phyloP scores from a whole-genome alignment of 1,140 invertebrate species.

The Drosophila leontia region DNA sequence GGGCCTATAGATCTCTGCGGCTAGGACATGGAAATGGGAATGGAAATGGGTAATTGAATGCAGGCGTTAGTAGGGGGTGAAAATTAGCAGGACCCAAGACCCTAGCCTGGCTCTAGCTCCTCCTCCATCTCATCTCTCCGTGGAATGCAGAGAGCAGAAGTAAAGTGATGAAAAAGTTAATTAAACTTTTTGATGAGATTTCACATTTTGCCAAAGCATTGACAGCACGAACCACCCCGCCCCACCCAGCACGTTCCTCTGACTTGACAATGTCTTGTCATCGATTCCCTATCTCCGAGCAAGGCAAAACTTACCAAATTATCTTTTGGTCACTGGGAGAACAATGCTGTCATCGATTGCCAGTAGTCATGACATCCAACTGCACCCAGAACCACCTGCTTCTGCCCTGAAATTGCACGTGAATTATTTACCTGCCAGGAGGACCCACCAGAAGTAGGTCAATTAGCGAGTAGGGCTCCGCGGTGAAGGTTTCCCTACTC shows the following conservation, averaged over 20 bases:
- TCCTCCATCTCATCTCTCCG: neutral
- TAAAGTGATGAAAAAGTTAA: conserved; percentile 83
- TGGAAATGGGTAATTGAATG: conserved; percentile 68
- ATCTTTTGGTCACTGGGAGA: conserved; percentile 50
- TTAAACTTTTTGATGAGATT: conserved; percentile 84
- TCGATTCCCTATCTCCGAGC: conserved; percentile 9
- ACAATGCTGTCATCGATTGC: conserved; percentile 25
- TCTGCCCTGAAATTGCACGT: conserved; percentile 7
- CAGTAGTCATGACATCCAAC: conserved; percentile 3
- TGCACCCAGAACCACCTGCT: neutral
- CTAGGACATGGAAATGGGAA: conserved; percentile 19
- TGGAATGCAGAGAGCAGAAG: conserved; percentile 71
- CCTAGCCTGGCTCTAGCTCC: neutral
- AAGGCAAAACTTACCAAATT: conserved; percentile 57
- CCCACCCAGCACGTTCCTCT: neutral
- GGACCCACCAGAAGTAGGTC: conserved; percentile 47
- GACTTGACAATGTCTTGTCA: conserved; percentile 54
- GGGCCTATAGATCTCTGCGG: conserved; percentile 15
- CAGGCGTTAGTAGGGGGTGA: conserved; percentile 11
- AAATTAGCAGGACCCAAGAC: conserved; percentile 50
- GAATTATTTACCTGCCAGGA: conserved; percentile 51
- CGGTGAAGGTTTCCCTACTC: neutral
- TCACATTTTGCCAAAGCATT: conserved; percentile 67
- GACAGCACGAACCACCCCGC: conserved; percentile 38
- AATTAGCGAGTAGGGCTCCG: conserved; percentile 52